Conservation (phyloP, 2,113 vertebrate genomes). For the Coryphaenoides rupestris region DNA sequence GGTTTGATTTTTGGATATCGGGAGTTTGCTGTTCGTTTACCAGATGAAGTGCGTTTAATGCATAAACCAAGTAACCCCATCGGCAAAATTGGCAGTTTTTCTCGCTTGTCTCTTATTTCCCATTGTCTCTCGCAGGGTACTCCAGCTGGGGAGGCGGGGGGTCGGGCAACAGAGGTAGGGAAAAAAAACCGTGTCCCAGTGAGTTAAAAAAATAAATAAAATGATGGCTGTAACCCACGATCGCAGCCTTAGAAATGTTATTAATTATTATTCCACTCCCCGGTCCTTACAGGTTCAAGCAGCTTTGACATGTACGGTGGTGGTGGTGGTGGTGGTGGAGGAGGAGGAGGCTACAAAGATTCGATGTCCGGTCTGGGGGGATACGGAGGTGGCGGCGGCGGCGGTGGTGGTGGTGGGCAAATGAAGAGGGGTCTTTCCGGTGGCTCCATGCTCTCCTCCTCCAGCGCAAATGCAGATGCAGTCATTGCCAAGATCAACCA, state of each 20-base stretch:
- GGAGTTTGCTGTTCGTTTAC: not conserved
- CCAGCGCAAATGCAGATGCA: slow-evolving; percentile 73
- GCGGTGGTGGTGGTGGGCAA: slow-evolving; percentile 54
- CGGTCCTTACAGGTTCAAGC: slow-evolving; percentile 52
- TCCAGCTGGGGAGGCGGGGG: slow-evolving; percentile 71
- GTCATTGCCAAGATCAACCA: slow-evolving; percentile 88
- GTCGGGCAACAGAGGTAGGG: slow-evolving; percentile 66
- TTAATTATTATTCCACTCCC: not conserved
- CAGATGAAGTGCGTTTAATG: too few species aligned
- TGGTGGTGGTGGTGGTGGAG: slow-evolving; percentile 37
- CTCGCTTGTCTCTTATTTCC: not conserved
- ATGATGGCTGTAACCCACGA: not conserved
- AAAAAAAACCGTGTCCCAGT: not conserved
- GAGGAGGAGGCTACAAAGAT: slow-evolving; percentile 60
- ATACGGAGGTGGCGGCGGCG: slow-evolving; percentile 61
- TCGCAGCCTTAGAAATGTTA: not conserved
- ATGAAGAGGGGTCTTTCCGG: slow-evolving; percentile 69
- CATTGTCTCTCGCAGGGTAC: slow-evolving; percentile 49
- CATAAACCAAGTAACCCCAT: not conserved
- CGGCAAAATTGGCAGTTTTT: not conserved
- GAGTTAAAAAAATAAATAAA: not conserved
- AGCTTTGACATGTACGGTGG: slow-evolving; percentile 66
- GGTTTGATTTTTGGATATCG: not conserved
- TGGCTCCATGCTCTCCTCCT: slow-evolving; percentile 55
- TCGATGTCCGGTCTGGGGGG: slow-evolving; percentile 67